Evolutionary conservation across 2,797 vertebrate species (phyloP).

Genomic region (Ctenochaetus hawaiiensis): DNA sequence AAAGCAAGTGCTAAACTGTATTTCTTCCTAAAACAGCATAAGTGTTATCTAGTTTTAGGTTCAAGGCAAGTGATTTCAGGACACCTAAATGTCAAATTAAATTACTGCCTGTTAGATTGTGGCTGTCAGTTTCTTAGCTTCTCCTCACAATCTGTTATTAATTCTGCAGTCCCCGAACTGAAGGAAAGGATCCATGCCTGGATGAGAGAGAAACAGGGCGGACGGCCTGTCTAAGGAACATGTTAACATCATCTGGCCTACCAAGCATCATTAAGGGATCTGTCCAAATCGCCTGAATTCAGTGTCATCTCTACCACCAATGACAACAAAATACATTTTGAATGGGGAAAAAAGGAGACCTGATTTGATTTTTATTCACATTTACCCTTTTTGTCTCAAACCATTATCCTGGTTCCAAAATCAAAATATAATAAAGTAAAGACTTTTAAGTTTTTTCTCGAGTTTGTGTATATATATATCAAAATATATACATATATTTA

Average conservation of each 20-base stretch:
- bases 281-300: constrained; percentile 76
- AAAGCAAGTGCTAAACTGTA: not conserved
- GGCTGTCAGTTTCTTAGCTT: not conserved
- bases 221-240: constrained; percentile 78
- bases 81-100: constrained; percentile 8
- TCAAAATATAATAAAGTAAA: constrained; percentile 88
- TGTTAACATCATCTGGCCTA: constrained; percentile 43
- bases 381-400: constrained; percentile 81
- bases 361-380: constrained; percentile 79
- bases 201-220: constrained; percentile 96
- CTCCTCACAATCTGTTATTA: constrained; percentile 35
- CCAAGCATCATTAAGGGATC: constrained; percentile 76
- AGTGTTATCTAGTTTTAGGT: not conserved
- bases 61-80: not conserved
- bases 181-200: constrained; percentile 97
- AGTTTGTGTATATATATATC: constrained; percentile 83
- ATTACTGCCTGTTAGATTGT: not conserved
- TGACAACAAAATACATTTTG: constrained; percentile 61
- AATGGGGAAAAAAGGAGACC: constrained; percentile 66
- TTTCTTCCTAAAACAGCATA: constrained; percentile 4
- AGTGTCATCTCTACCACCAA: constrained; percentile 69
- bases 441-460: constrained; percentile 86
- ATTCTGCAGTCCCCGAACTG: constrained; percentile 92
- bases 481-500: constrained; percentile 84
- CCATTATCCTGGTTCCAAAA: constrained; percentile 83